Base-by-base conservation (phyloP, 2,888 invertebrate species). In the Therioaphis trifolii region DNA sequence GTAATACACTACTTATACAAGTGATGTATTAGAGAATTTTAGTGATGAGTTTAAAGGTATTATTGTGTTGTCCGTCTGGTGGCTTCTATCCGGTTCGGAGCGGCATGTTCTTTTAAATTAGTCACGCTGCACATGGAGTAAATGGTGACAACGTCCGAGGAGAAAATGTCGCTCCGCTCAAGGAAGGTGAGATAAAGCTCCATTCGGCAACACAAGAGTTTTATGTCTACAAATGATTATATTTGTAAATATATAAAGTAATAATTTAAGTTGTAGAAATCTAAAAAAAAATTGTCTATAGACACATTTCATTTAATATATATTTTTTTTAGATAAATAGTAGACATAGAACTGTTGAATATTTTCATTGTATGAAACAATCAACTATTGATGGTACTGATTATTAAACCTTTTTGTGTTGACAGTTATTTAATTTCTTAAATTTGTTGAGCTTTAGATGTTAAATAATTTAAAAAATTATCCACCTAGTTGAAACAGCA, bases 81-180 rank as follows among this genome's bases (percentile, higher is more conserved):
- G 71, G 61, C 71, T 80, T 69, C 71, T 61, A 80, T 71, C 80
- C 29, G 46, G 71, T 58, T 61, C 21, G 71, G 80, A 80, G 80
- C 78, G 78, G 78, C 78, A 78, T 78, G 78, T 78, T 78, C 78
- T 78, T 78, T 78, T 61, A 9, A 80, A 80, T 80, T 61, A 80
- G 24, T 80, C n/a, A 49, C 18, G 5, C 71, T 46, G 43, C 71
- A 18, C 46, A 80, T 71, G 61, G 61, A 80, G 29, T 58, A 80
- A 69, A 35, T 69, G 69, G 3, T 78, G 18, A 79, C 29, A 58
- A 80, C 43, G 7, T 71, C 21, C 29, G 61, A 80, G 58, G 46
- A 80, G 80, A 80, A 80, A 80, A 80, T 80, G 80, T 80, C 80
- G 80, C 80, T 80, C 78, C 68, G 68, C 55, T 78, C 40, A 55